Conservation (phyloP, 2,888 invertebrate species). For the Lasioglossum leucozonium region DNA sequence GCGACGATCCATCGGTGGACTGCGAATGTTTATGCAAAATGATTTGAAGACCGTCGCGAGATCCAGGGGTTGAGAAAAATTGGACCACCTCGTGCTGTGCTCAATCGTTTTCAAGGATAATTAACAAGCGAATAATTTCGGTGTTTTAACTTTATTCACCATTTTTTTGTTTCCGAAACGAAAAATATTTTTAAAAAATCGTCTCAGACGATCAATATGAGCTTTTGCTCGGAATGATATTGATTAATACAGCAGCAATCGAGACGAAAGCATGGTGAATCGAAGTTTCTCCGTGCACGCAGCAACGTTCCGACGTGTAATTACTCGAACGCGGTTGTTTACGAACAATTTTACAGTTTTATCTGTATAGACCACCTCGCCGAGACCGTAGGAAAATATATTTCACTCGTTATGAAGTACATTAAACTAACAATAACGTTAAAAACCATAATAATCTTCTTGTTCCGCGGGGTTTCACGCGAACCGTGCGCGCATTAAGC, state of each 20-base stretch:
- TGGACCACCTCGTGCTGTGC: neutral
- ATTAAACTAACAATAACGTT: neutral
- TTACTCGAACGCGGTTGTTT: constrained; percentile 7
- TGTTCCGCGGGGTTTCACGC: neutral
- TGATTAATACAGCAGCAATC: neutral
- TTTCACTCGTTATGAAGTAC: neutral
- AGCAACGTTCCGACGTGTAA: neutral
- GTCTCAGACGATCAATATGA: neutral
- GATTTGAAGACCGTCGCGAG: neutral
- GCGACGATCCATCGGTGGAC: neutral
- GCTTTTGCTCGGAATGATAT: neutral
- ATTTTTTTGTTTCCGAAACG: too few relatives aligned
- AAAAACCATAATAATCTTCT: neutral
- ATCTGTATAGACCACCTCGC: neutral
- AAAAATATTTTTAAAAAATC: too few relatives aligned
- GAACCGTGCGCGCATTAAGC: neutral
- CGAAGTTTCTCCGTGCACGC: neutral
- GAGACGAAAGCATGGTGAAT: neutral
- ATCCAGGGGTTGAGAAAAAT: neutral
- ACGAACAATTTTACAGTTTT: constrained; percentile 3
- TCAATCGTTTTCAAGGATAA: neutral
- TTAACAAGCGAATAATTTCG: neutral
- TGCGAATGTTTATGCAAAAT: neutral
- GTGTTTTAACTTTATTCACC: neutral
- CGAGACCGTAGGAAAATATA: neutral